Conservation (phyloP, 2,888 invertebrate genomes). For the Fissipunctia ypsillon region DNA sequence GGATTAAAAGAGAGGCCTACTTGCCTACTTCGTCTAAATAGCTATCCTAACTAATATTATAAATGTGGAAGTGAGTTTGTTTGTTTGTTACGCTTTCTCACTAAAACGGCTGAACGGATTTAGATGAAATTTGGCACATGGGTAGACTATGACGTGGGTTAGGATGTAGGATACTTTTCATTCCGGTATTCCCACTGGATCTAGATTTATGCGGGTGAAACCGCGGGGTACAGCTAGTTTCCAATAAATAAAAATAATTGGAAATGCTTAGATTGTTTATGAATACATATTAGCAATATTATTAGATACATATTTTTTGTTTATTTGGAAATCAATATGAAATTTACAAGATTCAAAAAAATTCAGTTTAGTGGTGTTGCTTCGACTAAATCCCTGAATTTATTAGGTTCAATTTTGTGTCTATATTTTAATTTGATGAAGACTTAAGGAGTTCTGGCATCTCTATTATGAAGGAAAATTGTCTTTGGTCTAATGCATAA, state of each 20-base stretch:
- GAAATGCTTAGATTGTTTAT: background rate
- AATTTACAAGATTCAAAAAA: background rate
- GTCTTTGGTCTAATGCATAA: background rate
- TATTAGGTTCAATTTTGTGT: background rate
- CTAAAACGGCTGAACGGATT: no score
- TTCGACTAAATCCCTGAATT: conserved; percentile 1
- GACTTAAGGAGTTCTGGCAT: background rate
- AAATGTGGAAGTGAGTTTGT: no score
- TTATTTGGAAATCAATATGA: background rate
- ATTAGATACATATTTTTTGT: background rate
- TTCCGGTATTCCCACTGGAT: no score
- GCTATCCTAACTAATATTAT: no score
- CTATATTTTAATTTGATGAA: background rate
- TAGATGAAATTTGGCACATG: no score
- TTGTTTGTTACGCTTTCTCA: no score
- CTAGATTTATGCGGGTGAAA: no score
- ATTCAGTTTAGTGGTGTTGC: conserved; percentile 1
- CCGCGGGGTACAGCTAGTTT: background rate
- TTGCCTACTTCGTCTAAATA: no score
- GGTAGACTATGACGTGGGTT: no score
- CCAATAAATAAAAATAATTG: conserved; percentile 9
- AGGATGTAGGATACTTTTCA: no score
- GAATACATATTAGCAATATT: conserved; percentile 6
- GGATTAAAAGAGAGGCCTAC: no score
- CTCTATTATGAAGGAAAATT: background rate